Evolutionary conservation across 2,888 invertebrate genomes (phyloP), one percentile per base, ranked within the genome.

Genomic region (Chloroclysta siterata): DNA sequence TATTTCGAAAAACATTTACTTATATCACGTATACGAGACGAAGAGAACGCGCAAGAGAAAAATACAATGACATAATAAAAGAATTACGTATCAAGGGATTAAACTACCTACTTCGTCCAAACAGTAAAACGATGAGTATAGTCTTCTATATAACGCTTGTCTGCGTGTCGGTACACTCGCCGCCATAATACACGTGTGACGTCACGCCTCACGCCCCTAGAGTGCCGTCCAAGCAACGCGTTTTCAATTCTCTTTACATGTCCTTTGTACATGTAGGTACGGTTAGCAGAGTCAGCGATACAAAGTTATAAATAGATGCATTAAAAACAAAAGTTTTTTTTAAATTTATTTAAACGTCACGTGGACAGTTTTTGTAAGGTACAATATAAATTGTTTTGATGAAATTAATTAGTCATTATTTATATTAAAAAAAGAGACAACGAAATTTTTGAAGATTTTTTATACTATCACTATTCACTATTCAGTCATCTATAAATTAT

Each of bases 201-300:
- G 56, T 57, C 46, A 44, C 53, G 58, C 67, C 64, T 65, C 70
- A 64, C 53, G 53, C 68, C 70, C 68, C 68, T 33, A 47, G 57
- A 65, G 67, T 55, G 55, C 39, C 44, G 53, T 57, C 36, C 47
- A 48, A 53, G 54, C 55, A 66, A 65, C 72, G 67, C 61, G 60
- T 62, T 65, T 72, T 70, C 71, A 73, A 72, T 73, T 72, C 66
- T 61, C 53, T 60, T 60, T 67, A 69, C 68, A 72, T 64, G 65
- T 53, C 54, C 56, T 61, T 65, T 56, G 48, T 66, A 62, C 57
- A 63, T 57, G 56, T 46, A 50, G 62, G 65, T 66, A 68, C 53
- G 46, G 69, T 53, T 58, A 63, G 67, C 59, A 61, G 39, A 53
- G 44, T 51, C 41, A 53, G 14, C 22, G 29, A 47, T n/a, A 28